These are phyloP conservation scores for Jordanella pulchra DNA, from an alignment of 2,797 vertebrate genomes.

Conservation along the genomic window DNA sequence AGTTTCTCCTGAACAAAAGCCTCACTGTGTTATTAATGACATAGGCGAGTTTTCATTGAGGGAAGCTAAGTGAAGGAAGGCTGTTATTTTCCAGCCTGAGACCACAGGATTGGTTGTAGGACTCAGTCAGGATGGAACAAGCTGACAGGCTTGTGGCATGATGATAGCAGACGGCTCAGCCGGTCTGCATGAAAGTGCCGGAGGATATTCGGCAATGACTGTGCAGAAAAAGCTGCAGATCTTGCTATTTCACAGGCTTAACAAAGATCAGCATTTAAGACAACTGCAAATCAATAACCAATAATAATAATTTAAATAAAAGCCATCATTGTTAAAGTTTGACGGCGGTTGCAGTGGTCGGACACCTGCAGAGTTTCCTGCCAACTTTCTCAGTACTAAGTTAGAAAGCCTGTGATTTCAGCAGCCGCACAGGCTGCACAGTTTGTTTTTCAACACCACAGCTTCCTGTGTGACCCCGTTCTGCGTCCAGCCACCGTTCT, in stretches of 20 bases:
- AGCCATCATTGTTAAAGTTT: slow-evolving; percentile 41
- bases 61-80: slow-evolving; percentile 16
- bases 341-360: slow-evolving; percentile 40
- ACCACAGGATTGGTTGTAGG: slow-evolving; percentile 11
- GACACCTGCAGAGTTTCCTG: slow-evolving; percentile 30
- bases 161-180: slow-evolving; percentile 33
- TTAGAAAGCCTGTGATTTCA: slow-evolving; percentile 35
- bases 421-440: slow-evolving; percentile 25
- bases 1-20: slow-evolving; percentile 15
- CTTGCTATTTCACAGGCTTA: slow-evolving; percentile 16
- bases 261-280: slow-evolving; percentile 18
- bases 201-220: slow-evolving; percentile 45
- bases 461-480: slow-evolving; percentile 54
- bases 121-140: slow-evolving; percentile 31
- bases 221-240: slow-evolving; percentile 51
- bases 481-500: slow-evolving; percentile 52
- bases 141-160: slow-evolving; percentile 34
- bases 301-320: slow-evolving; percentile 37
- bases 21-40: slow-evolving; percentile 25
- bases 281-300: slow-evolving; percentile 34
- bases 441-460: slow-evolving; percentile 49
- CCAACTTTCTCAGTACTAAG: slow-evolving; percentile 37
- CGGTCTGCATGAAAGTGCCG: slow-evolving; percentile 19
- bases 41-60: slow-evolving; percentile 22
- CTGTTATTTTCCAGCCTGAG: slow-evolving; percentile 41